phyloP scores from a whole-genome alignment of 2,113 vertebrate genomes.

The Carassius gibelio region DNA sequence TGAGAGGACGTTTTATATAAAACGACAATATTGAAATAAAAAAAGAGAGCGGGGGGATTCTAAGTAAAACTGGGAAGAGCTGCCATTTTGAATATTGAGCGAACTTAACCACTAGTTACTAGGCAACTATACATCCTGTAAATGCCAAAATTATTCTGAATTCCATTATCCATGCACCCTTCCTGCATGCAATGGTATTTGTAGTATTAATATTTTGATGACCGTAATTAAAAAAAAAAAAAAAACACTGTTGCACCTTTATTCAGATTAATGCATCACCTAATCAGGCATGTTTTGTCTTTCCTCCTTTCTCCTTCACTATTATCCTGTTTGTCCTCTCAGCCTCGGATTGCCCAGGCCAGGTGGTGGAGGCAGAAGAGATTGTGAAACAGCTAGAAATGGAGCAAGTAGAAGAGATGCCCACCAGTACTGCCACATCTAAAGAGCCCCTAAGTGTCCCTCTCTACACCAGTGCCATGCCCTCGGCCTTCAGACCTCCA shows the following conservation, averaged over 20 bases:
- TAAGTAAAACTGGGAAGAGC: neutral
- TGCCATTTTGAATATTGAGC: neutral
- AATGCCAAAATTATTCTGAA: neutral
- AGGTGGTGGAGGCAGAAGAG: slow-evolving; percentile 92
- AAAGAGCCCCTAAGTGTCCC: slow-evolving; percentile 80
- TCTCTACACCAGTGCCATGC: slow-evolving; percentile 74
- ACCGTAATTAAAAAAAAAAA: neutral
- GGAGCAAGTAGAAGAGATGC: slow-evolving; percentile 89
- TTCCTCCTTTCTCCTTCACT: neutral
- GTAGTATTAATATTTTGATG: neutral
- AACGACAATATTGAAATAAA: neutral
- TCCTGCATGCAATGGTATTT: neutral
- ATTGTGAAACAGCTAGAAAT: slow-evolving; percentile 96
- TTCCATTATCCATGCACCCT: neutral
- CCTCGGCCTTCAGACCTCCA: slow-evolving; percentile 74
- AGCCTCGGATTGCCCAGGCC: slow-evolving; percentile 91
- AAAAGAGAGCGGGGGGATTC: neutral
- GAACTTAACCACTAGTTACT: neutral
- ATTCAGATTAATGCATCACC: neutral
- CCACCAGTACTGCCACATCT: slow-evolving; percentile 84
- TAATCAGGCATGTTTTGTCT: neutral
- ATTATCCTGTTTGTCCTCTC: slow-evolving; percentile 76
- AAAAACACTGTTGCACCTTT: neutral
- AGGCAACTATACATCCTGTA: neutral
- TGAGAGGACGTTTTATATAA: neutral